Evolutionary conservation across 2,113 vertebrate species (phyloP).

Genomic region (Psophia crepitans): DNA sequence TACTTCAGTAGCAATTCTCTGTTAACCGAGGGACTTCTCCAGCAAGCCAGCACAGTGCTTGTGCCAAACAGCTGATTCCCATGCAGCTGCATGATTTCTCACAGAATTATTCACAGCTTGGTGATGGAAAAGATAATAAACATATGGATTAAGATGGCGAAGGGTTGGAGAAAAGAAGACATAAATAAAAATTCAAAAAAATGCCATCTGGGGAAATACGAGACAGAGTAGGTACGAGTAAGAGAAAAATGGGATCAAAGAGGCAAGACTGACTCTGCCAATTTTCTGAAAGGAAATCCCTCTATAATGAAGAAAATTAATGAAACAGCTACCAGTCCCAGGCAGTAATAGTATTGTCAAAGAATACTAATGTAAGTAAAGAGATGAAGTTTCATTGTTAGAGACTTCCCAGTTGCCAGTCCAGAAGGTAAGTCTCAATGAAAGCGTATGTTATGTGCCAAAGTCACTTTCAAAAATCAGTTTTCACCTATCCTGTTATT

Average conservation of each 20-base stretch:
- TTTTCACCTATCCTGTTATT: neutral
- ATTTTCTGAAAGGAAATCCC: neutral
- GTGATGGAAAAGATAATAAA: conserved; percentile 7
- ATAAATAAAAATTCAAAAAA: neutral
- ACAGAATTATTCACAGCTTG: conserved; percentile 23
- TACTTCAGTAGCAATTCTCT: neutral
- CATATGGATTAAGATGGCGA: neutral
- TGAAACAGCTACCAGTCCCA: neutral
- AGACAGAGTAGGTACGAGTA: neutral
- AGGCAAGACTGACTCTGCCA: neutral
- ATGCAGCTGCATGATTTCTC: conserved; percentile 21
- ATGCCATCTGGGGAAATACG: neutral
- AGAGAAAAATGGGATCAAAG: neutral
- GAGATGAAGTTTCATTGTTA: neutral
- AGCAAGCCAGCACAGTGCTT: neutral
- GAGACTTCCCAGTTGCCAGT: neutral
- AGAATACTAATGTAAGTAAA: neutral
- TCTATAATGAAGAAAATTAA: neutral
- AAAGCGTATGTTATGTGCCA: neutral
- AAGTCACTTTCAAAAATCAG: neutral
- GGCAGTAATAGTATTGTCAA: neutral
- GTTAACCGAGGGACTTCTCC: neutral
- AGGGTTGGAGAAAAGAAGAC: neutral
- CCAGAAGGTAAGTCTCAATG: neutral
- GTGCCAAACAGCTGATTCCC: conserved; percentile 43